Percentiles rank a stretch among this genome's conserved stretches.
Evolutionary conservation across 2,113 vertebrate species (phyloP).

Genomic region (Percopsis transmontana): DNA sequence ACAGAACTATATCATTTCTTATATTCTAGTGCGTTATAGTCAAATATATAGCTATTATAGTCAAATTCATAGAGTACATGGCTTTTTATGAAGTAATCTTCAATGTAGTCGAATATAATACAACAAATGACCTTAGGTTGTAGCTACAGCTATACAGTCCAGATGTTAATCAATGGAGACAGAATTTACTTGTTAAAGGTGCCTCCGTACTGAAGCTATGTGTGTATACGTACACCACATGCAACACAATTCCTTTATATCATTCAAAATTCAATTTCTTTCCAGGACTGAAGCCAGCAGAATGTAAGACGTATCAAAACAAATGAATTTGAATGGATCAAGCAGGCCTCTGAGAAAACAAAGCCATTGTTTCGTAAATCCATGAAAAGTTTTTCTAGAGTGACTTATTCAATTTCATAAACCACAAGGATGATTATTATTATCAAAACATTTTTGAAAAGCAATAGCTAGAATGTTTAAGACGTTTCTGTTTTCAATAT

Average conservation of each 20-base stretch:
- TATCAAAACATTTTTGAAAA: constrained; percentile 7
- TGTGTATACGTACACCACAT: constrained; percentile 36
- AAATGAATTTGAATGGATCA: constrained; percentile 74
- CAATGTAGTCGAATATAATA: too few relatives aligned
- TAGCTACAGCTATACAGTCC: constrained; percentile 28
- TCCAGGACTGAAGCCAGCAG: constrained; percentile 72
- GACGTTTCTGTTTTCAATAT: not conserved
- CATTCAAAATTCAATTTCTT: constrained; percentile 78
- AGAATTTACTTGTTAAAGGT: constrained; percentile 36
- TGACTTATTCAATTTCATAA: constrained; percentile 51
- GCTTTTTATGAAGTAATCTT: not conserved
- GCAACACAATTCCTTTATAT: constrained; percentile 72
- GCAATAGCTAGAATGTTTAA: not conserved
- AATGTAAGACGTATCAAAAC: constrained; percentile 72
- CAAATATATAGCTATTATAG: not conserved
- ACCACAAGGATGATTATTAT: constrained; percentile 33
- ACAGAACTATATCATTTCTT: too few relatives aligned
- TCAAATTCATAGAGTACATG: not conserved
- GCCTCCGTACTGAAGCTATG: constrained; percentile 49
- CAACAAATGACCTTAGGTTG: too few relatives aligned
- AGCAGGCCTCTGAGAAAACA: constrained; percentile 59
- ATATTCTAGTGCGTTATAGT: not conserved
- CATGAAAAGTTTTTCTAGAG: constrained; percentile 52
- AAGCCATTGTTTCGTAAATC: constrained; percentile 50
- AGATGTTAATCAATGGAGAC: constrained; percentile 46